These are phyloP conservation scores for Lethenteron reissneri DNA, from an alignment of 2,113 vertebrate genomes.

Conservation along the genomic window DNA sequence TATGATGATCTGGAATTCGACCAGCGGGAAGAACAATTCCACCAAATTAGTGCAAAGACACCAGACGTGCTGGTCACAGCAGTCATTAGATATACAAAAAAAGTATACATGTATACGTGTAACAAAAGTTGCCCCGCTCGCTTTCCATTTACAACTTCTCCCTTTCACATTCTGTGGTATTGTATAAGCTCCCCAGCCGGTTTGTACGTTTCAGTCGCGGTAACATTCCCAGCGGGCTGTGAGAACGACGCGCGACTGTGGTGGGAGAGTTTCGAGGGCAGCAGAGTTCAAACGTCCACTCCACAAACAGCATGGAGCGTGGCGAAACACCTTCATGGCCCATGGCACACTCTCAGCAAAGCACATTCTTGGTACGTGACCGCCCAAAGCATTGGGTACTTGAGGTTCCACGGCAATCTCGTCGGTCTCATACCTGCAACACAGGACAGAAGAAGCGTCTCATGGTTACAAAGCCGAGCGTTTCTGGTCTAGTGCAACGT, in stretches of 20 bases:
- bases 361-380: background rate
- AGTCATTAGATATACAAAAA: background rate
- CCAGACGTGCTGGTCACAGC: background rate
- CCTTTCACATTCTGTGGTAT: background rate
- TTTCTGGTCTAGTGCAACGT: background rate
- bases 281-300: conserved; percentile 3
- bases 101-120: background rate
- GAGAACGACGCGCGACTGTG: background rate
- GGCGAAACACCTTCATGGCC: background rate
- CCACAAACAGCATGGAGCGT: background rate
- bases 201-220: background rate
- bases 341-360: background rate
- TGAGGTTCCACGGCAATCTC: background rate
- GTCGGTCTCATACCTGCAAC: conserved; percentile 3
- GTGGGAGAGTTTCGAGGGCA: background rate
- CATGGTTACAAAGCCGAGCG: background rate
- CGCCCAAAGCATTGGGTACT: background rate
- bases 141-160: background rate
- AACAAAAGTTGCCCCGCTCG: background rate
- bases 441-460: background rate
- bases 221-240: background rate
- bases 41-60: conserved; percentile 1
- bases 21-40: too few relatives aligned
- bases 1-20: too few relatives aligned
- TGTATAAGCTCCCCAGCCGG: background rate